Evolutionary conservation across 2,888 invertebrate species (phyloP).

Genomic region (Uropetala carovei): DNA sequence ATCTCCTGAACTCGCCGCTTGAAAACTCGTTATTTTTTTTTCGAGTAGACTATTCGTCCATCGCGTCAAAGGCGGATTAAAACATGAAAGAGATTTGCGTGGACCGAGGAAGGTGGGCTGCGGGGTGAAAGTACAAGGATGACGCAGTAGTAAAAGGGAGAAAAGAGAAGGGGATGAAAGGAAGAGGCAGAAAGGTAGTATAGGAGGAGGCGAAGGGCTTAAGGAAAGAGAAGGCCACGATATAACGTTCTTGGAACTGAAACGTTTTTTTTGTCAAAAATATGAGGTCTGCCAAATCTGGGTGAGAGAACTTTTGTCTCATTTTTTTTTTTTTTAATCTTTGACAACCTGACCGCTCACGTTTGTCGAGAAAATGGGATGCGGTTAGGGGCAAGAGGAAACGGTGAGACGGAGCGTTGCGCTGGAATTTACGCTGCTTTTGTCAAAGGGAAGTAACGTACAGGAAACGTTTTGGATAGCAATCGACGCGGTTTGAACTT

Average conservation of each 20-base stretch:
- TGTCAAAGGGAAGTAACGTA: background rate
- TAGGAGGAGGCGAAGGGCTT: too few species aligned
- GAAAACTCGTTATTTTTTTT: too few species aligned
- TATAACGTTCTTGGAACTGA: background rate
- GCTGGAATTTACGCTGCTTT: background rate
- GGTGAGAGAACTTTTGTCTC: background rate
- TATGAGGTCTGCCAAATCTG: background rate
- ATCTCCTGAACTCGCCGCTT: too few species aligned
- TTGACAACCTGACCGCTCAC: slow-evolving; percentile 2
- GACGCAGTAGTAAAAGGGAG: too few species aligned
- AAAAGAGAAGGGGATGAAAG: too few species aligned
- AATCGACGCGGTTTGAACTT: too few species aligned
- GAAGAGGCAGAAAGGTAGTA: too few species aligned
- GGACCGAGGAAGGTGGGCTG: too few species aligned
- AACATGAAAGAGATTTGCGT: too few species aligned
- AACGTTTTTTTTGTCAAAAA: background rate
- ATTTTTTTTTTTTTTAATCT: background rate
- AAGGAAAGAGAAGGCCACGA: background rate
- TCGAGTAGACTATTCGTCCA: too few species aligned
- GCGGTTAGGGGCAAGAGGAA: background rate
- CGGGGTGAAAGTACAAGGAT: too few species aligned
- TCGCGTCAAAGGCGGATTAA: too few species aligned
- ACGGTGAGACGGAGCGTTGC: background rate
- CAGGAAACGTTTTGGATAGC: background rate
- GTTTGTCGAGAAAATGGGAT: background rate